phyloP scores from a whole-genome alignment of 2,113 vertebrate species.

The Callipepla californica region DNA sequence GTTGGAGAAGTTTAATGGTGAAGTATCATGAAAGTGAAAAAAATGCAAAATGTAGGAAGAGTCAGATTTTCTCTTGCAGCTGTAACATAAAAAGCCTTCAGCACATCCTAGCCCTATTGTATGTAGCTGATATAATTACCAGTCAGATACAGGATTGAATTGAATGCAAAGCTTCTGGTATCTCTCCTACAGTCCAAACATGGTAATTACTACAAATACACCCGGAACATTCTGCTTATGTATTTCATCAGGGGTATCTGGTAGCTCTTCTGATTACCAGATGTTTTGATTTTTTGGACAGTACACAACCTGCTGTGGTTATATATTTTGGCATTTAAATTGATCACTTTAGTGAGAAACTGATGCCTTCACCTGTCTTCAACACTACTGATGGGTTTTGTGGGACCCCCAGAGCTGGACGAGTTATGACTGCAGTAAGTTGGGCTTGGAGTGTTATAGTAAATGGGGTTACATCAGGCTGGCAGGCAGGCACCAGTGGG shows the following conservation, averaged over 20 bases:
- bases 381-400: not conserved
- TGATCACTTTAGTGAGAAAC: not conserved
- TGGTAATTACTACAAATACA: not conserved
- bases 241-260: not conserved
- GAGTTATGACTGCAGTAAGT: not conserved
- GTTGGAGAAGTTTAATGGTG: not conserved
- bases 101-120: not conserved
- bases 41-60: not conserved
- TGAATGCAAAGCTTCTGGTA: not conserved
- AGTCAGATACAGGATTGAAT: not conserved
- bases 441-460: not conserved
- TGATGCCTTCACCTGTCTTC: not conserved
- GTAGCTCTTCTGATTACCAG: not conserved
- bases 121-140: not conserved
- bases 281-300: not conserved
- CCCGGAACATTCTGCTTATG: not conserved
- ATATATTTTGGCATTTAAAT: not conserved
- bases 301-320: not conserved
- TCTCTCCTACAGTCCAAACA: not conserved
- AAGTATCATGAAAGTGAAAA: not conserved
- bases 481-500: too few relatives aligned
- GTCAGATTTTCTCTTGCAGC: not conserved
- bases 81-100: not conserved
- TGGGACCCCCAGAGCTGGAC: not conserved
- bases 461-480: not conserved